Evolutionary conservation across 2,113 vertebrate genomes (phyloP).

Genomic region (Heliornis fulica): DNA sequence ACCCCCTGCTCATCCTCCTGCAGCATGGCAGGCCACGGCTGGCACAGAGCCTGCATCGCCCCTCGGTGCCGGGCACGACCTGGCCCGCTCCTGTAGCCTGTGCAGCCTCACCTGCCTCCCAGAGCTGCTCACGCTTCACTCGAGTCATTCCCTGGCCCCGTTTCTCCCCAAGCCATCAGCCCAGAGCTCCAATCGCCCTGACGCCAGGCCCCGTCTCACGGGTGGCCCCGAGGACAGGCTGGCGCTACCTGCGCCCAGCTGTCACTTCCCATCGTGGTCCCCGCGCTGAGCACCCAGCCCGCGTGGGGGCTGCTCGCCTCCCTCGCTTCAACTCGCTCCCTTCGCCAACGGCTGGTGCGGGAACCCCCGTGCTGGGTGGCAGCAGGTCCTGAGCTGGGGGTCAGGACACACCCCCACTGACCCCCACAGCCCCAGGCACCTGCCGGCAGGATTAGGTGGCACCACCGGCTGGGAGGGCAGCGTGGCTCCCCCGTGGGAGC

Average conservation of each 20-base stretch:
- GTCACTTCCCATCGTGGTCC: neutral
- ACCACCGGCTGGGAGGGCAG: neutral
- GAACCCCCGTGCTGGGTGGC: fast-evolving
- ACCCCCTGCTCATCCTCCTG: neutral
- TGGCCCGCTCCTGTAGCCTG: fast-evolving
- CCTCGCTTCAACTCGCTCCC: fast-evolving
- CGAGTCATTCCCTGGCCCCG: fast-evolving
- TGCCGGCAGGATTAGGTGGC: fast-evolving
- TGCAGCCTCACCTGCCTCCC: fast-evolving
- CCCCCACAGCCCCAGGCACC: fast-evolving
- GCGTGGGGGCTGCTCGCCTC: neutral
- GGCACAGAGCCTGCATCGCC: fast-evolving
- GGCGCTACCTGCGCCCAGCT: neutral
- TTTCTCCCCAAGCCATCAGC: neutral
- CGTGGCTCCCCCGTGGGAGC: neutral
- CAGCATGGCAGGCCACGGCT: fast-evolving
- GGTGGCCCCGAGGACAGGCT: neutral
- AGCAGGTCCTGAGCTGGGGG: neutral
- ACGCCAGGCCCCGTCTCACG: fast-evolving
- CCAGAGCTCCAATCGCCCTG: neutral
- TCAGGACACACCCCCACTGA: fast-evolving
- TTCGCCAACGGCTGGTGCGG: fast-evolving
- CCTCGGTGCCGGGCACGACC: fast-evolving
- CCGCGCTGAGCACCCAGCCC: neutral
- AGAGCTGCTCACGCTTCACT: neutral